Base-by-base conservation (phyloP, 2,113 vertebrate genomes). In the Vireo altiloquus region DNA sequence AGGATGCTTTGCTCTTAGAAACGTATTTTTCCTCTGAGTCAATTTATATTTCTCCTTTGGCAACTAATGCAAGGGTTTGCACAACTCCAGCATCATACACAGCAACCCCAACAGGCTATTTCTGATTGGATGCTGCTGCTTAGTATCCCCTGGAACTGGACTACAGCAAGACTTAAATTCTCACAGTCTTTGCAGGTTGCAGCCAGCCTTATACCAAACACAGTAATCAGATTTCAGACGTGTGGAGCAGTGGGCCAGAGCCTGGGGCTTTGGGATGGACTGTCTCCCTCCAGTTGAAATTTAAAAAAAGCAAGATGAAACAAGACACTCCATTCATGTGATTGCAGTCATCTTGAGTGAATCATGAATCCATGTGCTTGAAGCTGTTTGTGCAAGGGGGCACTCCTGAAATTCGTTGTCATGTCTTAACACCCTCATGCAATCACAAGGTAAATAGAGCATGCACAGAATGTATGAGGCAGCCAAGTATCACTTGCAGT, bases 261-360 rank as follows among this genome's bases (percentile, higher is more conserved):
- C 35, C 61, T 92, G 76, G 33, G 74, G 16, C 61, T 89, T 95
- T 82, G 65, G 53, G 53, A 53, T 94, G 47, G 69, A 82, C 44
- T 10, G 9, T 52, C 15, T 91, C 44, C 15, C 35, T 81, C 31
- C 72, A 84, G 15, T 15, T 82, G 40, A 89, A 78, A 33, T 76
- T 59, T 19, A 16, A 69, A 95, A 91, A 72, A 82, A 69, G 20
- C 19, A 65, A 70, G 54, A 72, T 46, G 90, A 94, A 92, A 94
- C 15, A 61, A 83, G 72, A 83, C 56, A 83, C 42, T 83, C 25
- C 10, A 23, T 91, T 80, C 37, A 70, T 42, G 42, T 83, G 77
- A 74, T 24, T 87, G 47, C 50, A 42, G 72, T 81, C 50, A 78
- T 81, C 65, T 78, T 83, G 77, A 74, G 56, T 12, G 42, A 94